Evolutionary conservation across 2,888 invertebrate species (phyloP), one percentile per base, ranked within the genome.

Genomic region (Clivina fossor): DNA sequence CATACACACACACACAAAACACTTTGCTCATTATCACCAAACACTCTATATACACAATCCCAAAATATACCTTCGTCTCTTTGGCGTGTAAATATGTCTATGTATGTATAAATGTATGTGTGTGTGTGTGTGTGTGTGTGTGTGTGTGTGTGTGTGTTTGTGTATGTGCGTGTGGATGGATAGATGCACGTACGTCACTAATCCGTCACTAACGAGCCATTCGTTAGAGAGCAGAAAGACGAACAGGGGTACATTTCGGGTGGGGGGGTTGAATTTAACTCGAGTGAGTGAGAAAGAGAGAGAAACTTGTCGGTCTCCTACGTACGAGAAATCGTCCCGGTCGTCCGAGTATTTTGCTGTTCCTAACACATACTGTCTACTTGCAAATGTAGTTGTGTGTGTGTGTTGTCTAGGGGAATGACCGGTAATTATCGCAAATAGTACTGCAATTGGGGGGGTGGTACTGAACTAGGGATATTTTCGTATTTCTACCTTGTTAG

Each of bases 191-290:
- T 76, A 74, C 76, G 70, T 69, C 71, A 71, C 76, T 77, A 77
- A 77, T 77, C 76, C 76, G 73, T 75, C 74, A 73, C 76, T 77
- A 77, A 77, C 76, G 77, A 77, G 76, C 74, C 73, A 49, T 66
- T 68, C 68, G 67, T 63, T 67, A 67, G 66, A 66, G n/a, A n/a
- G n/a, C n/a, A n/a, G n/a, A n/a, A n/a, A n/a, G n/a, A n/a, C n/a
- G n/a, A n/a, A n/a, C n/a, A 65, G n/a, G 30, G 30, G 30, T n/a
- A n/a, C n/a, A n/a, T n/a, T n/a, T n/a, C n/a, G 20, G 41, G 26
- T 13, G 41, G 22, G 20, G 41, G 41, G 15, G 13, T 15, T 13
- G 9, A 24, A 24, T n/a, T n/a, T n/a, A n/a, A n/a, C n/a, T n/a
- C 26, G 26, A n/a, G 15, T 15, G 13, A 18, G 19, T 15, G 49